phyloP scores from a whole-genome alignment of 2,113 vertebrate species.

The Solenodon paradoxus region DNA sequence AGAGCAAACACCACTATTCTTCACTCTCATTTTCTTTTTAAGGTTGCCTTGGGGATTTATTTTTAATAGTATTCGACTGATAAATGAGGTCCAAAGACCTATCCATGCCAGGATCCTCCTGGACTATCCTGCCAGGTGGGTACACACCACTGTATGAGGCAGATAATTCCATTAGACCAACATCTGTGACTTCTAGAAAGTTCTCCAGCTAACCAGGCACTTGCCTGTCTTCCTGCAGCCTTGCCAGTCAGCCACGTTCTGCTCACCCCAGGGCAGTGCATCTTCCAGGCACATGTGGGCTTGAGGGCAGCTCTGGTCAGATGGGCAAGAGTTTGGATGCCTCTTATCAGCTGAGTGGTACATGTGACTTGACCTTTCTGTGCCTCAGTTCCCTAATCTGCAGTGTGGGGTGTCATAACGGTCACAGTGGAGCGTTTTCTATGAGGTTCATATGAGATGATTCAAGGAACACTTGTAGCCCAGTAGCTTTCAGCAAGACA shows the following conservation, averaged over 20 bases:
- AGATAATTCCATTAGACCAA: not conserved
- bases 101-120: not conserved
- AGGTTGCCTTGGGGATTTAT: not conserved
- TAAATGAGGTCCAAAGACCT: not conserved
- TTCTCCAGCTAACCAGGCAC: not conserved
- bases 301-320: fast-evolving
- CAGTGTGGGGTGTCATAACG: not conserved
- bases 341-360: not conserved
- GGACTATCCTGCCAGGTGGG: fast-evolving
- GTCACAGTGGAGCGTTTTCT: not conserved
- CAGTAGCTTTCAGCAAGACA: not conserved
- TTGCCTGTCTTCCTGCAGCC: not conserved
- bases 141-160: not conserved
- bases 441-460: not conserved
- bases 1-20: not conserved
- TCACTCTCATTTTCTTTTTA: not conserved
- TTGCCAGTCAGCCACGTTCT: not conserved
- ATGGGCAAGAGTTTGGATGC: not conserved
- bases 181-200: not conserved
- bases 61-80: not conserved
- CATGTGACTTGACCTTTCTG: fast-evolving
- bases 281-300: fast-evolving
- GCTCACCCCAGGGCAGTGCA: fast-evolving
- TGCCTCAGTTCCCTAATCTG: not conserved
- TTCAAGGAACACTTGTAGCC: not conserved